Evolutionary conservation across 2,888 invertebrate species (phyloP).

Genomic region (Pegoplata infirma): DNA sequence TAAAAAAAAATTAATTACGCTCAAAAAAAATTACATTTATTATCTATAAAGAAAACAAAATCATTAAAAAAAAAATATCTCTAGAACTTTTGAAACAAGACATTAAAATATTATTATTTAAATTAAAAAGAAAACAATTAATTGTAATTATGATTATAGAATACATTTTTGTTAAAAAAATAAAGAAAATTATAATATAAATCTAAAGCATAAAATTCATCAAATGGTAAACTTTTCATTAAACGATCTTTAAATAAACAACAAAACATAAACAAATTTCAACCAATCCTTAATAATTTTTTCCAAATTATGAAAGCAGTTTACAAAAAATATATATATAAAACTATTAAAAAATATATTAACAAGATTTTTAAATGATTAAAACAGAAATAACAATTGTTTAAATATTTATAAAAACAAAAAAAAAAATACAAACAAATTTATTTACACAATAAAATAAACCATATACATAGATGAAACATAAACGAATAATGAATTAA

Average conservation of each 20-base stretch:
- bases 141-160: constrained; percentile 49
- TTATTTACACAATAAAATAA: constrained; percentile 36
- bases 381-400: constrained; percentile 50
- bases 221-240: background rate
- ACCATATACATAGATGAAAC: constrained; percentile 21
- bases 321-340: constrained; percentile 24
- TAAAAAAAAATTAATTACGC: constrained; percentile 15
- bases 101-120: constrained; percentile 44
- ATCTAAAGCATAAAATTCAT: background rate
- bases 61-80: constrained; percentile 22
- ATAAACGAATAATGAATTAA: constrained; percentile 16
- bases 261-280: background rate
- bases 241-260: constrained; percentile 4
- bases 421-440: constrained; percentile 40
- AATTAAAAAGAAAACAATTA: constrained; percentile 32
- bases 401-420: constrained; percentile 52
- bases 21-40: constrained; percentile 37
- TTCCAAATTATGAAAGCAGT: background rate
- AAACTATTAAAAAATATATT: constrained; percentile 43
- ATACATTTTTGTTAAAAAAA: constrained; percentile 24
- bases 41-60: constrained; percentile 33
- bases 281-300: constrained; percentile 5
- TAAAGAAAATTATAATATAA: too few species aligned
- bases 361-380: constrained; percentile 45
- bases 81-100: constrained; percentile 33